Evolutionary conservation across 2,797 vertebrate species (phyloP), one percentile per base, ranked within the genome.

Genomic region (Gambusia yucatana): DNA sequence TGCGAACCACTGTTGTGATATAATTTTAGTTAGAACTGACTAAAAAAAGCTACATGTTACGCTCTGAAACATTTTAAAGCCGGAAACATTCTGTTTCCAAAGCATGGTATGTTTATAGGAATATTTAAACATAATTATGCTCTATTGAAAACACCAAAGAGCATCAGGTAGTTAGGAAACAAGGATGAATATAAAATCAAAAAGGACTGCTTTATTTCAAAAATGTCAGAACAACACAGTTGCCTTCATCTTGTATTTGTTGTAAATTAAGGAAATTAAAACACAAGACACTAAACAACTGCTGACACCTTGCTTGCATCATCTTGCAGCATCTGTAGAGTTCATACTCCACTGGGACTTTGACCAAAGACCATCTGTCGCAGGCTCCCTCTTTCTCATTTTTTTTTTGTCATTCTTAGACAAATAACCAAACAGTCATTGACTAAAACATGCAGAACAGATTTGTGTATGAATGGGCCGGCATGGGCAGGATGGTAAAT

Each of bases 291-390:
- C 73, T 44, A 86, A 87, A 82, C 73, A 44, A 52, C 76, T 73
- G 73, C 63, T 82, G 82, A 92, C 84, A 89, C 83, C 84, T 89
- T 78, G 75, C 82, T 81, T 72, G 47, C 78, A 57, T 43, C 78
- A 63, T 82, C 71, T 48, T 11, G 79, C 67, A 87, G 86, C 91
- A 90, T 92, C 87, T 90, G 88, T 86, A 85, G 85, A 78, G 76
- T 73, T 48, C 71, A 78, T 55, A 81, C 67, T 87, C 87, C 81
- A 75, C 71, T 77, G 86, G 85, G 91, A 92, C 43, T 50, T 72
- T 83, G 88, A 90, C 88, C 87, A 85, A 77, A 85, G 87, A 86
- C 83, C 89, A 91, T 94, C 91, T 91, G 88, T 82, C 86, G 33
- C 73, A 77, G 22, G 20, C 61, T 80, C 44, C 25, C 25, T 44